Conservation (phyloP, 2,888 invertebrate species). For the Hoplodrina ambigua region DNA sequence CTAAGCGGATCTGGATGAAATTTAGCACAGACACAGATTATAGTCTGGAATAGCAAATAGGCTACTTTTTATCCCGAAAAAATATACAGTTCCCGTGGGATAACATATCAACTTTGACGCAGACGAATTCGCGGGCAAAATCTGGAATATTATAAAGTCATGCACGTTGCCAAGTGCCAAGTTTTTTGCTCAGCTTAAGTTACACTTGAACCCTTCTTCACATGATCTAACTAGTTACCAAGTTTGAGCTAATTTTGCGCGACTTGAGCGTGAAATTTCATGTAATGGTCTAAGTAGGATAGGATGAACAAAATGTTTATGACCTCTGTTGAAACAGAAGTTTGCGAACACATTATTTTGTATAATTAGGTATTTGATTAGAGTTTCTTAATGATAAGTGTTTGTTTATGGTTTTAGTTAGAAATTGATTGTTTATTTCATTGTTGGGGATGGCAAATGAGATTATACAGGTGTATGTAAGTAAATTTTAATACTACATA, state of each 20-base stretch:
- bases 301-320: constrained; percentile 41
- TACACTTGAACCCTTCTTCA: constrained; percentile 10
- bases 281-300: constrained; percentile 21
- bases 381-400: constrained; percentile 32
- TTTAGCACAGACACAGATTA: too few relatives aligned
- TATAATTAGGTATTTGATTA: constrained; percentile 41
- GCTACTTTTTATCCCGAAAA: too few relatives aligned
- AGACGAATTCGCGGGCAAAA: too few relatives aligned
- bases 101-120: too few relatives aligned
- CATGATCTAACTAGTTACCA: constrained; percentile 33
- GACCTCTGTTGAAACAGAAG: constrained; percentile 23
- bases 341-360: constrained; percentile 43
- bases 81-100: too few relatives aligned
- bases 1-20: too few relatives aligned
- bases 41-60: too few relatives aligned
- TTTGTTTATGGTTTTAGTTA: background rate
- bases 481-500: too few relatives aligned
- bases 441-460: background rate
- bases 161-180: constrained; percentile 25
- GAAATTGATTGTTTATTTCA: background rate
- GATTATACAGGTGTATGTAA: background rate
- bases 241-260: constrained; percentile 52
- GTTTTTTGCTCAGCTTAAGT: constrained; percentile 31
- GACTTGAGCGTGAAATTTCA: constrained; percentile 40
- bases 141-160: background rate